A percentile compares a stretch with the other conserved stretches of the same genome.
Conservation (phyloP, 2,797 vertebrate species). For the Pogonophryne albipinna region DNA sequence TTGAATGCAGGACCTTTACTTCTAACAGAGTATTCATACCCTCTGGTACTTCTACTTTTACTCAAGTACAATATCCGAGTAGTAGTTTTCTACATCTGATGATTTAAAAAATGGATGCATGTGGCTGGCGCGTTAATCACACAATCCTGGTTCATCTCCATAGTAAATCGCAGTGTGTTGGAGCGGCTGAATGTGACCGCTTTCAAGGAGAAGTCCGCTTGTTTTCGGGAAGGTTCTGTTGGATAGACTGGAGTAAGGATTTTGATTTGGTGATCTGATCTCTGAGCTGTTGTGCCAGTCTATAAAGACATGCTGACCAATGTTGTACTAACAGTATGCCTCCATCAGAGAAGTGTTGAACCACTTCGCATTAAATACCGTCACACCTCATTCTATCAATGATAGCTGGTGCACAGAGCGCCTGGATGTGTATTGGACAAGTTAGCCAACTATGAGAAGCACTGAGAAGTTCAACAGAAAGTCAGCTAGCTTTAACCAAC, state of each 20-base stretch:
- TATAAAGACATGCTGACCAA: too few relatives aligned
- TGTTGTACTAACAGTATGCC: accelerated
- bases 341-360: not conserved
- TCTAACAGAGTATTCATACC: too few relatives aligned
- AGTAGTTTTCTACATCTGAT: too few relatives aligned
- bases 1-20: too few relatives aligned
- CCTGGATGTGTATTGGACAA: not conserved
- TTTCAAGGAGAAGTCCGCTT: too few relatives aligned
- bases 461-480: not conserved
- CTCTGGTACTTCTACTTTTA: too few relatives aligned
- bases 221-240: not conserved
- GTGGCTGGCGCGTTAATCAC: not conserved
- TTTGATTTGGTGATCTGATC: not conserved
- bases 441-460: constrained; percentile 3
- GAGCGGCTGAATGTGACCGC: not conserved
- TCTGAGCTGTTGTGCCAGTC: not conserved
- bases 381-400: not conserved
- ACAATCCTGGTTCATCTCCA: not conserved
- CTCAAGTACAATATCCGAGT: too few relatives aligned
- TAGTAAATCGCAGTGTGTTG: not conserved
- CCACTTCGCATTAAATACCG: not conserved
- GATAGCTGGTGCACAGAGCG: not conserved
- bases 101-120: too few relatives aligned
- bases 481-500: constrained; percentile 5
- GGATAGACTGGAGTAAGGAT: too few relatives aligned